Base-by-base conservation (phyloP, 2,888 invertebrate species). In the Dermolepida albohirtum region DNA sequence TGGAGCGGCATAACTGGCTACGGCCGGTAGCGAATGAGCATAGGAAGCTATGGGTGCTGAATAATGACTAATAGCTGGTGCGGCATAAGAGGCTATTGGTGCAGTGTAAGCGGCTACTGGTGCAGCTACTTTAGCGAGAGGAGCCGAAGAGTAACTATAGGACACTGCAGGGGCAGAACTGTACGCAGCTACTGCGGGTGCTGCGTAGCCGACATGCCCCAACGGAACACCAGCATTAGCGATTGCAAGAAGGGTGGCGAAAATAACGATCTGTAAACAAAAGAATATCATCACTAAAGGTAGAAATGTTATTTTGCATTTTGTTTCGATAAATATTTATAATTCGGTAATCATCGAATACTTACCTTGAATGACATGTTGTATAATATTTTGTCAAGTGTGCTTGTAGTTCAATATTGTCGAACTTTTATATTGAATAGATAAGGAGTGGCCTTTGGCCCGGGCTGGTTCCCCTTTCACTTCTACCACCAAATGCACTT, bases 51-150 rank as follows among this genome's bases (percentile, higher is more conserved):
- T 2, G 7, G 59, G 44, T 12, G 57, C 47, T 16, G 68, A 65
- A 22, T 59, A 59, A 43, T 67, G 68, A 43, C 68, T 47, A 16
- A 70, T 43, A 8, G 67, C 70, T 85, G 70, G 81, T 82, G 79
- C 73, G 84, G 85, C 29, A n/a, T 63, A 64, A 27, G 69, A 41
- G 22, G 22, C 22, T 1, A 22, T 2, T 22, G 34, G 69, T 1
- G 69, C 59, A 14, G 62, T 69, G 14, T 71, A 70, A 47, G 72
- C 70, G 44, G 72, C 64, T 10, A 62, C 41, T 11, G 50, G 47
- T 14, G 72, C 69, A 51, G 68, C 67, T 12, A 68, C 63, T 57
- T 68, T 64, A 49, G 72, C 70, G 11, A 66, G 14, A 0, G 71
- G 70, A n/a, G 64, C 50, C 7, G 70, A 59, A 11, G 14, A 40